These are phyloP conservation scores for Nomia melanderi DNA, from an alignment of 1,140 invertebrate genomes.

Conservation along the genomic window DNA sequence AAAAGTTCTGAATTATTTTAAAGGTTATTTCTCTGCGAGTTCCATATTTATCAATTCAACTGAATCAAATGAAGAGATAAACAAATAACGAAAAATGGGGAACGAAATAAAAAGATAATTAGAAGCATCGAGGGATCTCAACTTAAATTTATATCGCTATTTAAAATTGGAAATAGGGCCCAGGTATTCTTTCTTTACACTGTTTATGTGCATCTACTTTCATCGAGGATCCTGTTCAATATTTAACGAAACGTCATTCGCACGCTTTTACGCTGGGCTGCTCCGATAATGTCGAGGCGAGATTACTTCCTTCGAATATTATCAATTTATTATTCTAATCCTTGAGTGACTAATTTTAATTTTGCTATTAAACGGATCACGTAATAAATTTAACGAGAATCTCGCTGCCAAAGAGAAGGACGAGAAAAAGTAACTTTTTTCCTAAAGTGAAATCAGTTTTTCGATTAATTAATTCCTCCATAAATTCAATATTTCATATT, in stretches of 20 bases:
- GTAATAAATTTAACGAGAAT: too few relatives aligned
- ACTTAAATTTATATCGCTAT: neutral
- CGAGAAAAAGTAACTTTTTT: too few relatives aligned
- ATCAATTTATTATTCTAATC: neutral
- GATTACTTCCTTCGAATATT: neutral
- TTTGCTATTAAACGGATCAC: neutral
- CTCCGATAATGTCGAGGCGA: neutral
- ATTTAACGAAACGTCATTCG: constrained; percentile 30
- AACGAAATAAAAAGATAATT: neutral
- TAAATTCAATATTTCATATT: too few relatives aligned
- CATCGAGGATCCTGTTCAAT: constrained; percentile 8
- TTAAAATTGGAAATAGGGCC: constrained; percentile 27
- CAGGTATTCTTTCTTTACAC: neutral
- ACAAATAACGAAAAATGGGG: neutral
- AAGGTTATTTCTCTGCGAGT: too few relatives aligned
- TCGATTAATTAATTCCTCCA: too few relatives aligned
- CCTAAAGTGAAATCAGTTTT: too few relatives aligned
- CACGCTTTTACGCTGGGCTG: neutral
- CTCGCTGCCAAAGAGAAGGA: too few relatives aligned
- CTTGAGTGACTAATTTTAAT: neutral
- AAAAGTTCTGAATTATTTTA: too few relatives aligned
- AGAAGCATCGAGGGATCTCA: neutral
- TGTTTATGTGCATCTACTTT: constrained; percentile 22
- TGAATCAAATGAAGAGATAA: too few relatives aligned
- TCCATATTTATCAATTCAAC: too few relatives aligned